These are phyloP conservation scores for Magallana ariakensis DNA, from an alignment of 1,140 invertebrate genomes.

Conservation along the genomic window DNA sequence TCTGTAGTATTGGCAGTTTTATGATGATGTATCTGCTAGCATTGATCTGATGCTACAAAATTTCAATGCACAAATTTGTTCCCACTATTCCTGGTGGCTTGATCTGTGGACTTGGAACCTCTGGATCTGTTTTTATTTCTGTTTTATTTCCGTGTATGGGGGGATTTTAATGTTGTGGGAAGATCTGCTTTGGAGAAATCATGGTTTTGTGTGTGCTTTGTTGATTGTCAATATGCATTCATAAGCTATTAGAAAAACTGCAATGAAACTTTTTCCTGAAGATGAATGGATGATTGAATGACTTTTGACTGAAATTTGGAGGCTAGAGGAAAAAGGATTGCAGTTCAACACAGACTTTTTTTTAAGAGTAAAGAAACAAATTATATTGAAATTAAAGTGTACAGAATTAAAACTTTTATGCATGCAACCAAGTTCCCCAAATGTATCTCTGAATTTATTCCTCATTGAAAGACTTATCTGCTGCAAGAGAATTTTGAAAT, in stretches of 20 bases:
- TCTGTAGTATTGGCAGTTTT: slow-evolving; percentile 14
- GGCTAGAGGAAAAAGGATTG: no score
- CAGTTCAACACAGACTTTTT: no score
- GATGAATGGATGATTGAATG: no score
- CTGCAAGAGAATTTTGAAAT: no score
- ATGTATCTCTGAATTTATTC: no score
- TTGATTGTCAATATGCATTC: background rate
- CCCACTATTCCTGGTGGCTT: background rate
- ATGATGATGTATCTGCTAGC: slow-evolving; percentile 11
- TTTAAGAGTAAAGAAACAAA: no score
- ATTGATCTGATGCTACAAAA: slow-evolving; percentile 1
- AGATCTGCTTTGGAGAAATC: background rate
- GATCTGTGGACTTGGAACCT: background rate
- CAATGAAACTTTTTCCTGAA: no score
- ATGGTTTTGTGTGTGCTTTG: background rate
- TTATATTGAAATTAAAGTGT: no score
- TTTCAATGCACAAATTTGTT: background rate
- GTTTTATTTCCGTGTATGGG: background rate
- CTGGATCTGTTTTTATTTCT: background rate
- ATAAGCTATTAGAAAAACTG: background rate
- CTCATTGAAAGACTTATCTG: no score
- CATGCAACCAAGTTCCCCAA: no score
- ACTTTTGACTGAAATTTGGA: no score
- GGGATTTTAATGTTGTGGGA: background rate
- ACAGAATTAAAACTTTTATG: no score